A percentile compares a stretch with the other conserved stretches of the same genome.
phyloP scores from a whole-genome alignment of 1,140 invertebrate genomes.

The Melanaphis sacchari region DNA sequence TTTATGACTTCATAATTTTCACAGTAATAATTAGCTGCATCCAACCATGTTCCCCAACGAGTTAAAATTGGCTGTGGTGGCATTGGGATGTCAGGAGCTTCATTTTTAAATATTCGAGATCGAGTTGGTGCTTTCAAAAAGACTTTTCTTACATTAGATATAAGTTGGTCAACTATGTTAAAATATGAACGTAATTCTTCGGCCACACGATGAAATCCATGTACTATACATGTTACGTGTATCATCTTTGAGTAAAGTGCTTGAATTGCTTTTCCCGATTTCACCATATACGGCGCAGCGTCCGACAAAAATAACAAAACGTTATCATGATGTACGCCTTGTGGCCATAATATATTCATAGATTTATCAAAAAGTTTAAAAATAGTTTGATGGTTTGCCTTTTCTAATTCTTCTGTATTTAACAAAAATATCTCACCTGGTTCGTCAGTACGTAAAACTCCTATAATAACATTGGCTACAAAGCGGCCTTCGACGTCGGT shows the following conservation, averaged over 20 bases:
- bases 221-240: too few species aligned
- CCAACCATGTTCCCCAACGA: background rate
- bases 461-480: conserved; percentile 25
- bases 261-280: too few species aligned
- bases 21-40: background rate
- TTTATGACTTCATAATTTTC: background rate
- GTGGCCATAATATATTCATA: conserved; percentile 3
- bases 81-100: background rate
- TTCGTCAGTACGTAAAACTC: background rate
- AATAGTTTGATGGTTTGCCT: conserved; percentile 24
- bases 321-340: background rate
- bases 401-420: conserved; percentile 4
- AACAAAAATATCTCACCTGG: background rate
- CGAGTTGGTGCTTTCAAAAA: conserved; percentile 1
- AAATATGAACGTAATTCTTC: too few species aligned
- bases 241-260: too few species aligned
- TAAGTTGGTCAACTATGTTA: background rate
- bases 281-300: too few species aligned
- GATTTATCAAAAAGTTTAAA: background rate
- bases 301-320: background rate
- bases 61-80: too few species aligned
- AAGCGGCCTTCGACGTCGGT: background rate
- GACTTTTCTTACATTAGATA: background rate
- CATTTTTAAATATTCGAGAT: background rate
- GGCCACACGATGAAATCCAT: too few species aligned